Evolutionary conservation across 1,140 invertebrate species (phyloP).

Genomic region (Monomorium pharaonis): DNA sequence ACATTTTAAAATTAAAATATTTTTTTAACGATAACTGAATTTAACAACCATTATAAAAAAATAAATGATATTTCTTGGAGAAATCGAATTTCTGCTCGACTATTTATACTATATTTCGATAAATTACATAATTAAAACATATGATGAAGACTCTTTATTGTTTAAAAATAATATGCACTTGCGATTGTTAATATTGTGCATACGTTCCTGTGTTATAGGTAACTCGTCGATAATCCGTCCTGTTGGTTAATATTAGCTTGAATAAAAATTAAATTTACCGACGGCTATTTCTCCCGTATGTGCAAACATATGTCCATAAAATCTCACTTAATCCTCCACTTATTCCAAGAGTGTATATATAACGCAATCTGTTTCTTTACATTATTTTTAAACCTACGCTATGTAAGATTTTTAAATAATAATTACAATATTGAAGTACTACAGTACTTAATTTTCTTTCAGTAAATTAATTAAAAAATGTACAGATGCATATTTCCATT

Average conservation of each 20-base stretch:
- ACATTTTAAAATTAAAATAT: neutral
- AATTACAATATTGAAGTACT: neutral
- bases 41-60: neutral
- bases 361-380: neutral
- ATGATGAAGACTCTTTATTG: neutral
- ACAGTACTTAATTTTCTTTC: neutral
- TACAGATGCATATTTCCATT: too few relatives aligned
- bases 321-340: neutral
- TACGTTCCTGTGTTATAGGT: neutral
- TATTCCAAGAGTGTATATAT: neutral
- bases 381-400: neutral
- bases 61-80: neutral
- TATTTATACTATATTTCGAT: neutral
- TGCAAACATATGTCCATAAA: neutral
- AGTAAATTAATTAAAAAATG: neutral
- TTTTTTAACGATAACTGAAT: neutral
- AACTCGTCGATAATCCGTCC: neutral
- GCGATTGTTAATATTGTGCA: neutral
- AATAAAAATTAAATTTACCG: constrained; percentile 13
- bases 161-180: neutral
- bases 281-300: neutral
- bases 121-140: neutral
- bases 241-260: neutral
- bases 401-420: neutral
- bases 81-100: neutral